Evolutionary conservation across 92 coral and sea anemone species (phyloP), one percentile per base, ranked within the genome.

Genomic region (Ricordea florida): DNA sequence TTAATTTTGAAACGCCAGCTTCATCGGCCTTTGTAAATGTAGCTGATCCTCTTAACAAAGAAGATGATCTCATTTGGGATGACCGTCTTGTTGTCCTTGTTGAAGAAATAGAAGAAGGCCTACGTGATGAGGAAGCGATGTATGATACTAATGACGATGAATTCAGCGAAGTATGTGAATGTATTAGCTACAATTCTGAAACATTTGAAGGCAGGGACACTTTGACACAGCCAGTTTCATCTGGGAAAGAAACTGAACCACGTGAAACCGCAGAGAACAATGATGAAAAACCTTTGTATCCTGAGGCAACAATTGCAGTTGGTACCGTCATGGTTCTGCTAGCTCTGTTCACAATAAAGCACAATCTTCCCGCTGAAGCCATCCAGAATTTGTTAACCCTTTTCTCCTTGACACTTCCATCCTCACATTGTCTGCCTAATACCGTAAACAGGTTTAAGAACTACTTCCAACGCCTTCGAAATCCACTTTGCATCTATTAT

Each of bases 11-110:
- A 7, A 46, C 3, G 28, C 57, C 57, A 11, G 32, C 72, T 64
- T 18, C 29, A 10, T 15, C 70, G 21, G 11, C 72, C 57, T n/a
- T n/a, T n/a, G n/a, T n/a, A n/a, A n/a, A n/a, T n/a, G 5, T n/a
- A 6, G 14, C 72, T 16, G 8, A 31, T 65, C 57, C 2, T 16
- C 30, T 3, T 32, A 0, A 65, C 33, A 3, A 65, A 46, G 57
- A 65, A 0, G 72, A 69, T 14, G 77, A 69, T 69, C 18, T 5
- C 41, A 51, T 69, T 53, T 36, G 65, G 77, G 65, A 35, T 51
- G 77, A 69, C 28, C 17, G 49, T 33, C 77, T 69, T 16, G 10
- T 14, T 27, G 17, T 36, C 28, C 37, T 69, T 11, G 77, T 52
- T 23, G 51, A 69, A 4, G 37, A 69, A 69, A 35, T 69, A 40